Evolutionary conservation across 2,888 invertebrate species (phyloP), one percentile per base, ranked within the genome.

Genomic region (Sialis fuliginosa): DNA sequence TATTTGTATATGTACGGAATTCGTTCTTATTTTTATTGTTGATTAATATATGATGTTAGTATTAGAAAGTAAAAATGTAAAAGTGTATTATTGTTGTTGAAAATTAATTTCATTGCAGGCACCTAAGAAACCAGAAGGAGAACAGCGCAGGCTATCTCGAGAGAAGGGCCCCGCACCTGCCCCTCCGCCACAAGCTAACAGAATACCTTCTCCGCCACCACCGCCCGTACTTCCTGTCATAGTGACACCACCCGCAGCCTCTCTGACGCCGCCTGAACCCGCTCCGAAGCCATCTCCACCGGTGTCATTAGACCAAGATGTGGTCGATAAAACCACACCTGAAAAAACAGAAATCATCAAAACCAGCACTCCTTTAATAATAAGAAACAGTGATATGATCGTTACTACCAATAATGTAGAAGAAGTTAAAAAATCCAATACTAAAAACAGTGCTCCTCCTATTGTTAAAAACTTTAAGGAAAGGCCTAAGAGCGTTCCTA

Each of bases 91-190:
- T 35, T 35, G 35, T 35, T 35, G 2, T 35, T 35, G 5, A 13
- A 22, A 6, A 6, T 40, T 10, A 6, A 40, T 13, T 13, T 45
- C 47, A 50, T 54, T 57, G 13, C 58, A 81, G 80, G 72, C 76
- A 58, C 75, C 79, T 51, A 85, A 83, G 65, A 83, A 81, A 61
- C 61, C 62, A 43, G 72, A 72, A 50, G 65, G 66, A 44, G 62
- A 58, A 44, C 72, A 72, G 55, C 68, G 73, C 49, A 66, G 71
- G 58, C 62, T 68, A 48, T 72, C 74, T 10, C 66, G 70, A 39
- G 85, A 86, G 58, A 87, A 88, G 63, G 87, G 87, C 50, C 85
- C 84, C 49, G 87, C 84, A 41, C 87, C 84, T 8, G 76, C 76
- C 48, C 85, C 86, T 42, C 59, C 54, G 30, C 50, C 50, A 41